Evolutionary conservation across 2,113 vertebrate genomes (phyloP), one percentile per base, ranked within the genome.

Genomic region (Proterorhinus semilunaris): DNA sequence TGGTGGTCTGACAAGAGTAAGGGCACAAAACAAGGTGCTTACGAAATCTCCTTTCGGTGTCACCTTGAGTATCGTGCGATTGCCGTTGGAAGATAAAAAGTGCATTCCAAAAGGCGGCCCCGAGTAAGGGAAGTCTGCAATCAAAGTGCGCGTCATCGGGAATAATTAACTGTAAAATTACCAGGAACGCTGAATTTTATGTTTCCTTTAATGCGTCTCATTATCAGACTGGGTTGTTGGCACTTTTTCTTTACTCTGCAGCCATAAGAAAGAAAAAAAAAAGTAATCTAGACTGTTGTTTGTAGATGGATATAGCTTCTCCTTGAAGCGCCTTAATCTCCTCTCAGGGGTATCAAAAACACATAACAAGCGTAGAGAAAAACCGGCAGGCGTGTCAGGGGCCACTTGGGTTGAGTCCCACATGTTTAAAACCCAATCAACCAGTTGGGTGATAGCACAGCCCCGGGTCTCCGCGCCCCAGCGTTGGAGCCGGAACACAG

Each of bases 351-450:
- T 61, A 46, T 69, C 10, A 4, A 50, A 69, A 79, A 74, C 10
- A 58, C 36, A 48, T 45, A 71, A 55, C 42, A 84, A 72, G 55
- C 68, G 62, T 69, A 83, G 69, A 82, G 69, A 55, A 76, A 71
- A 55, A 65, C 54, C 67, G 62, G 68, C 57, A 77, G 67, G 62
- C 52, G 53, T 64, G 83, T 84, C 79, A 83, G 72, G 86, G 79
- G 66, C 69, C 75, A 74, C 73, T 74, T 71, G 72, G 75, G 71
- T 85, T 2, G 45, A 71, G 75, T 77, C 72, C 69, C 82, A 83
- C 72, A 71, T 65, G 84, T 81, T 87, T 82, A 74, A 74, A 87
- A 88, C 55, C 76, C 74, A 84, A 88, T 88, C 86, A 82, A 70
- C 71, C 79, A 63, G 76, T 68, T 44, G 11, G 2, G 76, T 58